Evolutionary conservation across 2,888 invertebrate genomes (phyloP), one percentile per base, ranked within the genome.

Genomic region (Archips crataeganus): DNA sequence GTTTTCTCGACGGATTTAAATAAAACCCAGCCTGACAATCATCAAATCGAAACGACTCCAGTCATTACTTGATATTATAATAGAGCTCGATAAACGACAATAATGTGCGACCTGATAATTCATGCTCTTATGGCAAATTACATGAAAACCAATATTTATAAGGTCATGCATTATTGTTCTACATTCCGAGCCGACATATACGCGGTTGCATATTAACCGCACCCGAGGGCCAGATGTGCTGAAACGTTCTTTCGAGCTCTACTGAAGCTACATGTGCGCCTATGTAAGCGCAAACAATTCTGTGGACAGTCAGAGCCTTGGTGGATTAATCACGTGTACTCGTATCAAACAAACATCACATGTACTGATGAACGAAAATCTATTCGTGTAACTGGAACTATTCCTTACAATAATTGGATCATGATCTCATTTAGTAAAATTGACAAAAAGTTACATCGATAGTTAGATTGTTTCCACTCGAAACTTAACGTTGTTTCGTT

Each of bases 251-350:
- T 47, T 73, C 69, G 49, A 73, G 59, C 63, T 73, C 63, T 13
- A 65, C 23, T 11, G 36, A 68, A 47, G 54, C 62, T 68, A 68
- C 73, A 73, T 73, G 60, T 69, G 68, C 63, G 64, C 73, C 59
- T 64, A 64, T 51, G 64, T 34, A 69, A 69, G 59, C 71, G 63
- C 70, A 70, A 71, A 75, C 73, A 72, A 76, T 71, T 69, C 62
- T 71, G 61, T 69, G 54, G 54, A 70, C 32, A 59, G 69, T 42
- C 61, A 75, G 75, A 77, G 72, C 78, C 80, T 79, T 79, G 79
- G 75, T 75, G 78, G 67, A 74, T 69, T 34, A 72, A 78, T 81
- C 81, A 80, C 80, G 80, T 80, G 79, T 78, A 23, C 54, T 54
- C 54, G 23, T 23, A 54, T 54, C 54, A 54, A 23, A 75, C 73